A percentile compares a stretch with the other conserved stretches of the same genome.
phyloP scores from a whole-genome alignment of 1,140 invertebrate genomes.

The Drosophila quadrilineata region DNA sequence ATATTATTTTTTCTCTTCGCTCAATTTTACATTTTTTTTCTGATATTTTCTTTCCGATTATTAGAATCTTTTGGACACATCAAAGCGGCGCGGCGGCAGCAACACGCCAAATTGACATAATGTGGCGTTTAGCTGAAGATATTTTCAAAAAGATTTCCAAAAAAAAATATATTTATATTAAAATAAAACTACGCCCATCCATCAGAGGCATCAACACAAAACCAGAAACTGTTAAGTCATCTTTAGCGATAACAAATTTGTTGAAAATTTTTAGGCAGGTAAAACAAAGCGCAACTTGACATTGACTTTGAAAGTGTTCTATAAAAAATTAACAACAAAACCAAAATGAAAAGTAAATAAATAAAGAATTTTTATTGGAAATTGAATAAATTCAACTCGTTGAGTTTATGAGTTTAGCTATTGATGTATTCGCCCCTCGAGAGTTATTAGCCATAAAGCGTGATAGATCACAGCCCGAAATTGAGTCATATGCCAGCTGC shows the following conservation, averaged over 20 bases:
- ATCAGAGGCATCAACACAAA: too few species aligned
- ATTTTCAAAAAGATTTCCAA: too few species aligned
- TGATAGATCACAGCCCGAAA: conserved; percentile 12
- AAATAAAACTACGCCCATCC: too few species aligned
- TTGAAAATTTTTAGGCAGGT: not conserved
- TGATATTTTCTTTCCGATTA: conserved; percentile 16
- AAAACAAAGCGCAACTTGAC: too few species aligned
- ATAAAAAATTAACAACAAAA: not conserved
- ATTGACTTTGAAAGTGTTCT: not conserved
- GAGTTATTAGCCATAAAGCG: conserved; percentile 2
- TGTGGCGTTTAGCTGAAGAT: conserved; percentile 69
- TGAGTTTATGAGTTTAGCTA: conserved; percentile 1
- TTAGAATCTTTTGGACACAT: conserved; percentile 52
- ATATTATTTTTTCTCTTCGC: conserved; percentile 52
- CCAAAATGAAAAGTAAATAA: not conserved
- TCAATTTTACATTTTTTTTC: not conserved
- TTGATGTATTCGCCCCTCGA: conserved; percentile 1
- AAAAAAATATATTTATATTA: not conserved
- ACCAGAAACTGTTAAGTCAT: too few species aligned
- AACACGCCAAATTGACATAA: conserved; percentile 76
- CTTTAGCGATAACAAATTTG: too few species aligned
- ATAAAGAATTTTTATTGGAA: not conserved
- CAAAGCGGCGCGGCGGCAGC: conserved; percentile 37
- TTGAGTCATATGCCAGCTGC: conserved; percentile 53
- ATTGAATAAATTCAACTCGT: too few species aligned